A percentile compares a stretch with the other conserved stretches of the same genome.
phyloP scores from a whole-genome alignment of 2,797 vertebrate species.

The Alectoris magna region DNA sequence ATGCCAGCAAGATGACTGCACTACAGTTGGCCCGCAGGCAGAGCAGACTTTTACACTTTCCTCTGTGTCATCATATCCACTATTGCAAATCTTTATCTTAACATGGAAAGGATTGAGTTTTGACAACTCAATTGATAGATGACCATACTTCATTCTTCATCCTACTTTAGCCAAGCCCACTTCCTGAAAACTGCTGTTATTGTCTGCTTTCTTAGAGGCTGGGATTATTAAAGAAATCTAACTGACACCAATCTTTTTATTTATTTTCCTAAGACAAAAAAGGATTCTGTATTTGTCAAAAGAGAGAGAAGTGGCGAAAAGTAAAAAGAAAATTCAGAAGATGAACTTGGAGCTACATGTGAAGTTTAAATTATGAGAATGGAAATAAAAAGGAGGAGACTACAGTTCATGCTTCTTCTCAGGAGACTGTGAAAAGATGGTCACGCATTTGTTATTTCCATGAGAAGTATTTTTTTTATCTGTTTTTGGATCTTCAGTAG shows the following conservation, averaged over 20 bases:
- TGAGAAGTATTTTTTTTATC: accelerated
- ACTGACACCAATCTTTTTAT: background rate
- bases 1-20: accelerated
- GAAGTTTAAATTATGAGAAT: background rate
- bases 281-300: background rate
- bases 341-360: background rate
- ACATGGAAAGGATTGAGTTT: background rate
- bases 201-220: background rate
- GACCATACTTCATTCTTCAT: background rate
- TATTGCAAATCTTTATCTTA: background rate
- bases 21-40: background rate
- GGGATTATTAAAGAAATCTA: background rate
- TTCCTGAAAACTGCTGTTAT: background rate
- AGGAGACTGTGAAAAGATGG: background rate
- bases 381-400: background rate
- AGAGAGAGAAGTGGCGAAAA: background rate
- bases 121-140: background rate
- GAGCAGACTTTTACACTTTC: background rate
- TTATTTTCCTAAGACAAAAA: background rate
- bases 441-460: background rate
- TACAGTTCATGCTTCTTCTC: background rate
- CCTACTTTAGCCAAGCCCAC: background rate
- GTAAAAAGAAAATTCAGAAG: background rate
- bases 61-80: background rate
- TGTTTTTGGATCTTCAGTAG: background rate